Evolutionary conservation across 2,797 vertebrate genomes (phyloP), one percentile per base, ranked within the genome.

Genomic region (Diplodus puntazzo): DNA sequence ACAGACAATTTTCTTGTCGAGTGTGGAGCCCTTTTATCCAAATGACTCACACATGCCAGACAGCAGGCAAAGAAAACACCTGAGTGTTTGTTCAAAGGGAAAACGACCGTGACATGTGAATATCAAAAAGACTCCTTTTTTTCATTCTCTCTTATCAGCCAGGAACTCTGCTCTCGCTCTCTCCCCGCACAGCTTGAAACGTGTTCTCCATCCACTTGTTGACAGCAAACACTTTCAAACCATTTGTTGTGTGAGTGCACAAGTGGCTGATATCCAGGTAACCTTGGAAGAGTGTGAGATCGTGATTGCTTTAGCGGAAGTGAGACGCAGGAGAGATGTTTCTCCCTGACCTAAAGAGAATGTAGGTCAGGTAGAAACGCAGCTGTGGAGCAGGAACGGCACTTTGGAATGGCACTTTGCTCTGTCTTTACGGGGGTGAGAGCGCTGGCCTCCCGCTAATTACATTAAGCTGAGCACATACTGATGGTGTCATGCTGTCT

Each of bases 361-460:
- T 84, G 71, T 92, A 84, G 82, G 88, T 87, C 86, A 86, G 77
- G 58, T 61, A 71, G 30, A 86, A 83, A 82, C 49, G 46, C 49
- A 30, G 62, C 77, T 72, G 66, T 57, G 54, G 72, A 71, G 50
- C n/a, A n/a, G n/a, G n/a, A n/a, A n/a, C n/a, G n/a, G n/a, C n/a
- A n/a, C n/a, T n/a, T n/a, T n/a, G n/a, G n/a, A n/a, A 45, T 23
- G 21, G 18, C 43, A 45, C 70, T 54, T 69, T 81, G 61, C 62
- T 55, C 57, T 50, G 42, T 53, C 58, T 80, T 27, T 71, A 55
- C 58, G 62, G 54, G 54, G 68, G 64, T 49, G 27, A 53, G 50
- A 64, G 11, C 30, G 1, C 70, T 66, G 68, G 42, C 53, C 63
- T 65, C 52, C 25, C 73, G 27, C 74, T 86, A 83, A 89, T 83